These are phyloP conservation scores for Camptogramma bilineatum DNA, from an alignment of 2,888 invertebrate genomes.

Conservation along the genomic window DNA sequence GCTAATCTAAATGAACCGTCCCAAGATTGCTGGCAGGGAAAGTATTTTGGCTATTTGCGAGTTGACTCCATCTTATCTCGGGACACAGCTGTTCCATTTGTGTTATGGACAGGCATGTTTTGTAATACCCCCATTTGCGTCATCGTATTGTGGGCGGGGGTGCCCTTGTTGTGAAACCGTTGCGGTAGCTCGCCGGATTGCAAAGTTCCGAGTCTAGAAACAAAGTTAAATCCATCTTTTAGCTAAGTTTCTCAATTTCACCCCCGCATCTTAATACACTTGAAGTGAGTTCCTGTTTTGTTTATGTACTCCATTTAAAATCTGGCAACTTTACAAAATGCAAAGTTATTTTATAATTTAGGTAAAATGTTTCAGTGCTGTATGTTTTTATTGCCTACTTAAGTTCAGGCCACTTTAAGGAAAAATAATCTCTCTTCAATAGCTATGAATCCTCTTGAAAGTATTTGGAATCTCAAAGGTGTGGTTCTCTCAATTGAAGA, in stretches of 20 bases:
- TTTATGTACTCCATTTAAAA: slow-evolving; percentile 23
- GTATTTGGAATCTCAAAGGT: slow-evolving; percentile 14
- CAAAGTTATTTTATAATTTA: background rate
- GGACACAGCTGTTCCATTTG: slow-evolving; percentile 39
- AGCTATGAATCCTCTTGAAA: slow-evolving; percentile 8
- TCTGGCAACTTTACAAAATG: slow-evolving; percentile 18
- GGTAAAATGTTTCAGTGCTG: background rate
- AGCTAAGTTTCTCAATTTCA: slow-evolving; percentile 33
- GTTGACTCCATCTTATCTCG: slow-evolving; percentile 47
- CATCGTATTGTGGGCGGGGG: slow-evolving; percentile 20
- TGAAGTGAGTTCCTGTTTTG: slow-evolving; percentile 13
- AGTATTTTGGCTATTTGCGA: slow-evolving; percentile 58
- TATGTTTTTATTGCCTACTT: background rate
- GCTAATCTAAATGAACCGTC: slow-evolving; percentile 46
- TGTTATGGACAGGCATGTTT: slow-evolving; percentile 31
- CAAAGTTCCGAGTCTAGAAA: slow-evolving; percentile 40
- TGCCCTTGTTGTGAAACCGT: slow-evolving; percentile 29
- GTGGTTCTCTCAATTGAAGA: slow-evolving; percentile 27
- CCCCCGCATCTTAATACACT: slow-evolving; percentile 34
- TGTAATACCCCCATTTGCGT: slow-evolving; percentile 26
- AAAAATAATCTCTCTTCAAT: background rate
- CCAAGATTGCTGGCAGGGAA: slow-evolving; percentile 54
- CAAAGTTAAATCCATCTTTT: slow-evolving; percentile 40
- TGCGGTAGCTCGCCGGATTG: slow-evolving; percentile 26
- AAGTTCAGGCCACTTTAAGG: background rate